Conservation (phyloP, 1,140 invertebrate genomes). For the Lineus longissimus region DNA sequence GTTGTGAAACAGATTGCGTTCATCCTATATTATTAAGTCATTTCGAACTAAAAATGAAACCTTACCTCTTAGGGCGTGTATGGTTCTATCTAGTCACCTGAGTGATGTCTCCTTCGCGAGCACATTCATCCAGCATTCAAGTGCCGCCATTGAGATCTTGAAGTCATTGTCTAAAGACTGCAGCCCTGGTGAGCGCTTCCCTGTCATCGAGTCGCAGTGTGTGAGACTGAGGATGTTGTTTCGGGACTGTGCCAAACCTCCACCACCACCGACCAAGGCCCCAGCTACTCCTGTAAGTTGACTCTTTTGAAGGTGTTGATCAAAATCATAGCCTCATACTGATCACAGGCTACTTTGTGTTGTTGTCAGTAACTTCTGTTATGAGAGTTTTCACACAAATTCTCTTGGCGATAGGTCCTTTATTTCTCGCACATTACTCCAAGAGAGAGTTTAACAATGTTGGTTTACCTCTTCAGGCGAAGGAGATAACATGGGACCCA, state of each 20-base stretch:
- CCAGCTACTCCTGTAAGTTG: conserved; percentile 7
- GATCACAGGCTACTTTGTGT: too few relatives aligned
- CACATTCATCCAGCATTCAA: conserved; percentile 44
- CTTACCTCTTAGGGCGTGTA: conserved; percentile 35
- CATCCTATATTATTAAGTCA: too few relatives aligned
- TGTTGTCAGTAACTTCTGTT: too few relatives aligned
- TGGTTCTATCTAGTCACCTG: conserved; percentile 45
- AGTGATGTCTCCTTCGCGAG: conserved; percentile 44
- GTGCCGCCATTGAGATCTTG: conserved; percentile 44
- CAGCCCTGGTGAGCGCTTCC: conserved; percentile 38
- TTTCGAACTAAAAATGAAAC: too few relatives aligned
- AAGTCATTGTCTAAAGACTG: conserved; percentile 53
- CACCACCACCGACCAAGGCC: conserved; percentile 45
- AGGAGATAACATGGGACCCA: conserved; percentile 49
- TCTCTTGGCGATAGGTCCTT: too few relatives aligned
- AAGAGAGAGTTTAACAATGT: too few relatives aligned
- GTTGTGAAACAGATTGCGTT: too few relatives aligned
- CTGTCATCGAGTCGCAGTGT: conserved; percentile 45
- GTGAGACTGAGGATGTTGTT: conserved; percentile 48
- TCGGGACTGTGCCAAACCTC: conserved; percentile 54
- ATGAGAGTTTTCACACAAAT: too few relatives aligned
- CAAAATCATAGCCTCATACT: neutral
- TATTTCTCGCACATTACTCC: too few relatives aligned
- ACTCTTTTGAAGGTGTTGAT: neutral
- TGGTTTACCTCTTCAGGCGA: conserved; percentile 41